A percentile compares a stretch with the other conserved stretches of the same genome.
These are phyloP conservation scores for Heteromormyrus szaboi DNA, from an alignment of 2,797 vertebrate species.

Conservation along the genomic window DNA sequence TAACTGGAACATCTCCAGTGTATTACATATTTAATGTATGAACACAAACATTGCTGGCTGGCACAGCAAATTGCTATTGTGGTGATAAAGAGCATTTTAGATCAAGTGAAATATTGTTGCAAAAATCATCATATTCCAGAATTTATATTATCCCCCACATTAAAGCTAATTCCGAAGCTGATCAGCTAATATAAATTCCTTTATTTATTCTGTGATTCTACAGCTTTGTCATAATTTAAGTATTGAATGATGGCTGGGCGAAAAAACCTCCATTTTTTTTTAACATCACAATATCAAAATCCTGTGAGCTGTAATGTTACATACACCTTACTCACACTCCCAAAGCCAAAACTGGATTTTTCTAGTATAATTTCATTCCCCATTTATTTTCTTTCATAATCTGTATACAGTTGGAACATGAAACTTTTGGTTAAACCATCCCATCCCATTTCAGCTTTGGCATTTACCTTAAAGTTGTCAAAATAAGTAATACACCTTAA, in stretches of 20 bases:
- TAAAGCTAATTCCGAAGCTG: background rate
- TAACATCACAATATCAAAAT: background rate
- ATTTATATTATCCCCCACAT: background rate
- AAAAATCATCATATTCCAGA: background rate
- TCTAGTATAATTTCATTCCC: background rate
- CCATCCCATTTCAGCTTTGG: background rate
- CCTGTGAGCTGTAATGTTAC: conserved; percentile 1
- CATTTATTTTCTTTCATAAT: background rate
- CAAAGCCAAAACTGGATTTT: background rate
- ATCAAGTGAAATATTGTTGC: background rate
- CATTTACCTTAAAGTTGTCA: conserved; percentile 8
- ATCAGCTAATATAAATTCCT: background rate
- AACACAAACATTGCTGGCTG: background rate
- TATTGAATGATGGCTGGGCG: background rate
- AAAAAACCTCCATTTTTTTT: background rate
- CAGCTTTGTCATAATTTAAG: background rate
- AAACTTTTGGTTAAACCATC: background rate
- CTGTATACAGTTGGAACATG: background rate
- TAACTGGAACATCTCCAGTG: background rate
- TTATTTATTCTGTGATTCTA: background rate
- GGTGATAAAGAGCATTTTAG: background rate
- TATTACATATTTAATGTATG: conserved; percentile 13
- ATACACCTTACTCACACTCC: background rate
- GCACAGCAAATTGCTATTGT: background rate
- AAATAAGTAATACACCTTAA: conserved; percentile 11